Conservation (phyloP, 2,797 vertebrate species). For the Cirrhinus molitorella region DNA sequence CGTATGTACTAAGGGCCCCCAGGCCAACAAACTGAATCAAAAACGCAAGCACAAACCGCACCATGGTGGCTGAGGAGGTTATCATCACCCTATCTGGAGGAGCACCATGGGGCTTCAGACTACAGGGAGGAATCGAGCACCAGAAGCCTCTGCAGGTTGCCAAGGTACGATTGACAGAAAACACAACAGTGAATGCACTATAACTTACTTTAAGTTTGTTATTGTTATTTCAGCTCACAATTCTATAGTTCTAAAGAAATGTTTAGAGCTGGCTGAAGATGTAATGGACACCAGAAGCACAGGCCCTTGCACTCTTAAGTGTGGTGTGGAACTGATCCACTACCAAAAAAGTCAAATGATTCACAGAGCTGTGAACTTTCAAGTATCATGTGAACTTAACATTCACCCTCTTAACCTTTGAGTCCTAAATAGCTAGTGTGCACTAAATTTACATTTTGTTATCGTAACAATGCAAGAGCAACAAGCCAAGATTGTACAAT, state of each 20-base stretch:
- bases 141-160: slow-evolving; percentile 95
- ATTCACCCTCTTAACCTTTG: slow-evolving; percentile 13
- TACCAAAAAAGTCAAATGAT: slow-evolving; percentile 60
- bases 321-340: slow-evolving; percentile 63
- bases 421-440: slow-evolving; percentile 19
- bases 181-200: background rate
- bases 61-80: slow-evolving; percentile 93
- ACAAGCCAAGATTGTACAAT: background rate
- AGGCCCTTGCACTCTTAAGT: slow-evolving; percentile 33
- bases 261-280: background rate
- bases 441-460: background rate
- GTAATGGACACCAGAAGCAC: slow-evolving; percentile 22
- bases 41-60: slow-evolving; percentile 57
- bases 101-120: slow-evolving; percentile 97
- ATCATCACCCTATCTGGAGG: slow-evolving; percentile 92
- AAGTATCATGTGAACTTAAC: slow-evolving; percentile 60
- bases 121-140: slow-evolving; percentile 94
- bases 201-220: background rate
- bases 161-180: slow-evolving; percentile 85
- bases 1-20: slow-evolving; percentile 70
- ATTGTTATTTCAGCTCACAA: background rate
- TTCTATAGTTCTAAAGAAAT: slow-evolving; percentile 10
- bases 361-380: slow-evolving; percentile 67
- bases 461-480: background rate
- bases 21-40: slow-evolving; percentile 48